Percentiles rank a stretch among this genome's conserved stretches.
phyloP scores from a whole-genome alignment of 2,797 vertebrate species.

The Trachurus trachurus region DNA sequence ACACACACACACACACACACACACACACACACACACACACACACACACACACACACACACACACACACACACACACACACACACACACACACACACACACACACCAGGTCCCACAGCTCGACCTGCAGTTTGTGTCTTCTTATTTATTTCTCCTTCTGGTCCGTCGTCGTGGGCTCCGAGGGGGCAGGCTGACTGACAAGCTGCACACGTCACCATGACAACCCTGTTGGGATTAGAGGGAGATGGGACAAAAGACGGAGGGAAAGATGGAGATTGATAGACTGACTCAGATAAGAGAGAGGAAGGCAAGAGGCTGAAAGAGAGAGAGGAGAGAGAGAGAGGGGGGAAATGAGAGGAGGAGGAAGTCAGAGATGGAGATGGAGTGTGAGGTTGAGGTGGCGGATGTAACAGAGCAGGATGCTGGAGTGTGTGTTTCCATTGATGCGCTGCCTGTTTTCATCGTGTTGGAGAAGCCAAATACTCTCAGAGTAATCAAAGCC shows the following conservation, averaged over 20 bases:
- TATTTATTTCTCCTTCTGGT: too few species aligned
- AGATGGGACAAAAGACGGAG: background rate
- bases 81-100: too few species aligned
- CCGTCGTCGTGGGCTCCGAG: background rate
- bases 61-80: too few species aligned
- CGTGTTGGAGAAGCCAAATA: constrained; percentile 33
- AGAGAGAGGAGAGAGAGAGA: background rate
- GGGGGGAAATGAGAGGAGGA: background rate
- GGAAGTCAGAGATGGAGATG: background rate
- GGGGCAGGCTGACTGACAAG: constrained; percentile 49
- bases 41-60: too few species aligned
- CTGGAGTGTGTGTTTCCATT: background rate
- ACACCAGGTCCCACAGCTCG: too few species aligned
- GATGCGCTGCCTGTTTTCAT: constrained; percentile 15
- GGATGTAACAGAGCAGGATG: background rate
- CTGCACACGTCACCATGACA: constrained; percentile 70
- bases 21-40: background rate
- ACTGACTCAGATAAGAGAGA: background rate
- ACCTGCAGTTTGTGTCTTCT: background rate
- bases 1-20: constrained; percentile 24
- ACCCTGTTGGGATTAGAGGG: constrained; percentile 39
- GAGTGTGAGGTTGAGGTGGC: background rate
- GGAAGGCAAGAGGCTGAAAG: background rate
- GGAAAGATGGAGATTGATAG: constrained; percentile 1
- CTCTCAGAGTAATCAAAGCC: constrained; percentile 29